Conservation (phyloP, 2,797 vertebrate genomes). For the Perdix hodgsoniae region DNA sequence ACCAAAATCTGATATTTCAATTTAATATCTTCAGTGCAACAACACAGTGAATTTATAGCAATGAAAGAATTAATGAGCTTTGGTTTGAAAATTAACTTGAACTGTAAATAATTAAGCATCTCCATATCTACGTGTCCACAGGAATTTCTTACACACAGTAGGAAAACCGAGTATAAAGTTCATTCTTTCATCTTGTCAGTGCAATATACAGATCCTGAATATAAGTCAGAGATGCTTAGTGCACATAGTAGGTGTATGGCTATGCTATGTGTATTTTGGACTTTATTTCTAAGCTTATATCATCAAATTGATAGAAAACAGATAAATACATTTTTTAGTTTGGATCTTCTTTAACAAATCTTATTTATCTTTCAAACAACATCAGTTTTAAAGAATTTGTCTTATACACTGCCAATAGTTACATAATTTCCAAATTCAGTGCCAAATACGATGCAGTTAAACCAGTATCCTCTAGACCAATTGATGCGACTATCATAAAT, state of each 20-base stretch:
- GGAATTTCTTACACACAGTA: background rate
- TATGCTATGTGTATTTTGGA: background rate
- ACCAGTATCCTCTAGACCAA: background rate
- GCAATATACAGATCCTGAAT: background rate
- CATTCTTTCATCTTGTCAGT: background rate
- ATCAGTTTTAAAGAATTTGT: background rate
- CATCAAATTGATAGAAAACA: background rate
- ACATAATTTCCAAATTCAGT: background rate
- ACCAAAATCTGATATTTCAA: conserved; percentile 47
- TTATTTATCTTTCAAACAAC: background rate
- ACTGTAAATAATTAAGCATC: conserved; percentile 51
- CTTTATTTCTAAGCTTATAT: background rate
- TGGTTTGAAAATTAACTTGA: conserved; percentile 23
- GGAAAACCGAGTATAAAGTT: background rate
- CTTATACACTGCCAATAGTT: background rate
- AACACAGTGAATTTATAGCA: conserved; percentile 1
- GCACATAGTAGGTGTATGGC: background rate
- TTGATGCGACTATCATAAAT: background rate
- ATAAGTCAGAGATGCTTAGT: background rate
- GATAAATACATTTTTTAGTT: background rate
- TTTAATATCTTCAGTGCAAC: conserved; percentile 11
- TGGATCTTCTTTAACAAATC: background rate
- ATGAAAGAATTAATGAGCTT: conserved; percentile 44
- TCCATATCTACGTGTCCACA: background rate
- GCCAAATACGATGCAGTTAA: background rate